Evolutionary conservation across 2,888 invertebrate species (phyloP), one percentile per base, ranked within the genome.

Genomic region (Lissonota sp.): DNA sequence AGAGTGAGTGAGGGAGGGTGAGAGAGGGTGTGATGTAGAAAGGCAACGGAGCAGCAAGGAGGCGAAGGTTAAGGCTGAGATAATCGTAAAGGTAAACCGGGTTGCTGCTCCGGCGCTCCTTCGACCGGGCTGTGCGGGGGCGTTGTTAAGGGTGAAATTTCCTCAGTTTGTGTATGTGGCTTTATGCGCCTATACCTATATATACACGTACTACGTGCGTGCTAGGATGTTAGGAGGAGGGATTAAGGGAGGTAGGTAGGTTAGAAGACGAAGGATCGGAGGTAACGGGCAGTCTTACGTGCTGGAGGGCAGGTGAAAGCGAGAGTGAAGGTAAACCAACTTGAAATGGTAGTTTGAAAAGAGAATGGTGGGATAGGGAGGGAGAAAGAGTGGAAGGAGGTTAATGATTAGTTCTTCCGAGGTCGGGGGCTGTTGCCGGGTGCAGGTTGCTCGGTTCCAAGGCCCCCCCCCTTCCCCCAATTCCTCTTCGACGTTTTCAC

Each of bases 391-490:
- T 86, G 87, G 90, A 89, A 90, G 90, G 89, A 90, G 91, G 90
- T 90, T 91, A 91, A 91, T 91, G 90, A 91, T 91, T 90, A 90
- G 89, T 90, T 88, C 88, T 88, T 89, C 88, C 87, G 90, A 89
- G 89, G 89, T 89, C 87, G 91, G 90, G 89, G 90, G 90, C 91
- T 91, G 91, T 91, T 91, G 91, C 91, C 89, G 90, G 91, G 91
- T 91, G 91, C 90, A 90, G 90, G 90, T 89, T 88, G 86, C 88
- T 86, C 85, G 86, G 86, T 84, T 87, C 84, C 85, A 69, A 53
- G 82, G 76, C 76, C 74, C 84, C 73, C 86, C 85, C 69, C 77
- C 80, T 73, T 74, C 72, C 84, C 73, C 86, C 85, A 67, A 77
- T 80, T 72, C 79, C 77, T 72, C 80, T 77, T 75, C 75, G 64